These are phyloP conservation scores for Heliothis peltigera DNA, from an alignment of 2,888 invertebrate species.

Conservation along the genomic window DNA sequence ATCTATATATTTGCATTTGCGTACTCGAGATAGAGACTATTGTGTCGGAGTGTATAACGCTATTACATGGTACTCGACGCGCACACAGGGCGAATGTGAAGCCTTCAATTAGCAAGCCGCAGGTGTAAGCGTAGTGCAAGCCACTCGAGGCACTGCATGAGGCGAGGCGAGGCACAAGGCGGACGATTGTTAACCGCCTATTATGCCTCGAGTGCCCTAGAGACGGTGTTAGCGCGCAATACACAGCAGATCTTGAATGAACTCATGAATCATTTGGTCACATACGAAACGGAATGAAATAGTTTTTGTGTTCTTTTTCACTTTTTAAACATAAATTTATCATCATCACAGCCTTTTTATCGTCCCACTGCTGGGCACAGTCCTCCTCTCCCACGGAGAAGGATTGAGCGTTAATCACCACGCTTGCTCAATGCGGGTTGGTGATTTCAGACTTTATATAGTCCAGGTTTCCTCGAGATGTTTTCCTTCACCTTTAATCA, in stretches of 20 bases:
- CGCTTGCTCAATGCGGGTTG: no score
- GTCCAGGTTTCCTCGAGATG: no score
- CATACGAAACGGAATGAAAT: conserved; percentile 14
- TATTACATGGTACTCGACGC: conserved; percentile 41
- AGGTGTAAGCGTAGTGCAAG: conserved; percentile 65
- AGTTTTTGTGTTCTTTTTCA: background rate
- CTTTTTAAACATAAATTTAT: no score
- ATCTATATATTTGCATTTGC: background rate
- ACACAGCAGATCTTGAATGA: conserved; percentile 63
- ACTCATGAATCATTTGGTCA: conserved; percentile 47
- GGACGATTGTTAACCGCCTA: conserved; percentile 79
- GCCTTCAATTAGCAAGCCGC: conserved; percentile 74
- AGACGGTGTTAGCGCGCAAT: conserved; percentile 65
- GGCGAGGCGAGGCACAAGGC: conserved; percentile 66
- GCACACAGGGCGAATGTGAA: conserved; percentile 58
- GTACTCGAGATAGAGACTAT: conserved; percentile 1
- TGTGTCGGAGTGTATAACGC: conserved; percentile 28
- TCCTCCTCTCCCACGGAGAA: no score
- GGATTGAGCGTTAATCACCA: no score
- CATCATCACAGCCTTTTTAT: no score
- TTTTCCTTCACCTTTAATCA: no score
- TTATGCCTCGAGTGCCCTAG: conserved; percentile 75
- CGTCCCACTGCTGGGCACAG: no score
- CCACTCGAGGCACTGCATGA: conserved; percentile 60
- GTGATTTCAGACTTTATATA: no score